Evolutionary conservation across 2,113 vertebrate genomes (phyloP), one percentile per base, ranked within the genome.

Genomic region (Onychostruthus taczanowskii): DNA sequence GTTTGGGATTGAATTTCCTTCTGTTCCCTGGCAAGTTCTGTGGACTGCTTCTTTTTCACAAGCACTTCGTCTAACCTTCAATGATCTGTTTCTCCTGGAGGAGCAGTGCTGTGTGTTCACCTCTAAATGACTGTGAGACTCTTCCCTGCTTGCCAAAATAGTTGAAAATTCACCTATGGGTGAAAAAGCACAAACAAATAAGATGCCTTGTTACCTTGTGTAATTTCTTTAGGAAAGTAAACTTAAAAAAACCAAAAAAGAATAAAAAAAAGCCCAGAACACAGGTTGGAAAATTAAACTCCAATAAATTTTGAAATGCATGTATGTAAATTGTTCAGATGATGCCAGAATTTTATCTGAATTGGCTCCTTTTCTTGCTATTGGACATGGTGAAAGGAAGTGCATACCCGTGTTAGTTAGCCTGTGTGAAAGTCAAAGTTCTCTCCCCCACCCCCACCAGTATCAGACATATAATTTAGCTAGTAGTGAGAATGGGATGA

Each of bases 11-110:
- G 35, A 74, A 70, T 93, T 92, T 86, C 43, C 12, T 62, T 94
- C n/a, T 92, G 16, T 69, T 96, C 18, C 23, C 37, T 79, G n/a
- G 21, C 46, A 69, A 53, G 28, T 76, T 94, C 74, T 93, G 75
- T 28, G 3, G 3, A 50, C 46, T 24, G 49, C 18, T 6, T 93
- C 49, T 88, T 78, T 89, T 66, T 66, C 37, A 30, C 18, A 11
- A 4, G 6, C n/a, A n/a, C 11, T 12, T 46, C 17, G 41, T 79
- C 41, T 92, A 88, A 70, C 74, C 83, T 74, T 86, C 39, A n/a
- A 53, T 79, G n/a, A 39, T 74, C 12, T 62, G 56, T 93, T 84
- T 78, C 52, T 61, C n/a, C 46, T 49, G 53, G 53, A 83, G 68
- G 49, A 85, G 37, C 16, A 47, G 22, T 75, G 47, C 66, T 91